These are phyloP conservation scores for Spodoptera picta DNA, from an alignment of 2,888 invertebrate species.

Conservation along the genomic window DNA sequence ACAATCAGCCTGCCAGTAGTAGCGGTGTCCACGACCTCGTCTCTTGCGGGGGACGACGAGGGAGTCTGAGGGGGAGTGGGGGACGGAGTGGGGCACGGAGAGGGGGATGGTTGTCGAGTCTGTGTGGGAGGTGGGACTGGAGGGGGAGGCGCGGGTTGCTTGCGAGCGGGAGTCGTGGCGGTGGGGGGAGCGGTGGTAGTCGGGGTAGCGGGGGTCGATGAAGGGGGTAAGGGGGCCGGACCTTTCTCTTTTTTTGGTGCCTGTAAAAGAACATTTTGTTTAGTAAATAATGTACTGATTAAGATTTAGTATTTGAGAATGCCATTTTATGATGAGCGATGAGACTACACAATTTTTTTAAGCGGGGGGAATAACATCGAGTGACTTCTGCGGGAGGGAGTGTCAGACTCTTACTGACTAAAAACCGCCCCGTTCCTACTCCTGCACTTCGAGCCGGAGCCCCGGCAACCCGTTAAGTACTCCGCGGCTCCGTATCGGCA, in stretches of 20 bases:
- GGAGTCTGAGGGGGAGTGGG: constrained; percentile 43
- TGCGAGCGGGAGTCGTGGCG: constrained; percentile 46
- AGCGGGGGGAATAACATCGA: no score
- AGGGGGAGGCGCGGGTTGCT: constrained; percentile 28
- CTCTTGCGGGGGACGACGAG: constrained; percentile 44
- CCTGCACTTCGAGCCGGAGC: no score
- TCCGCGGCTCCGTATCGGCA: no score
- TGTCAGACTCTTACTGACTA: no score
- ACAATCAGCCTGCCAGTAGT: constrained; percentile 72
- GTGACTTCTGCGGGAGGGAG: no score
- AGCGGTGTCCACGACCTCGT: constrained; percentile 20
- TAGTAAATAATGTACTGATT: no score
- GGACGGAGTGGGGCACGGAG: constrained; percentile 56
- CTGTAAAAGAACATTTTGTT: constrained; percentile 67
- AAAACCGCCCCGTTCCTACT: no score
- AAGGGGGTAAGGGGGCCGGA: constrained; percentile 92
- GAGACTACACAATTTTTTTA: no score
- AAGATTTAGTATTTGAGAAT: no score
- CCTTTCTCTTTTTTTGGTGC: constrained; percentile 94
- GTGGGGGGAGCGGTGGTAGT: constrained; percentile 51
- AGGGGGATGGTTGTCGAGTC: constrained; percentile 87
- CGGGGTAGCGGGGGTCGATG: constrained; percentile 64
- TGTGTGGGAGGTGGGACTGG: constrained; percentile 53
- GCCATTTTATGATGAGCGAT: no score
- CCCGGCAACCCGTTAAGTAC: no score